These are phyloP conservation scores for Osmoderma eremita DNA, from an alignment of 2,888 invertebrate species.

Conservation along the genomic window DNA sequence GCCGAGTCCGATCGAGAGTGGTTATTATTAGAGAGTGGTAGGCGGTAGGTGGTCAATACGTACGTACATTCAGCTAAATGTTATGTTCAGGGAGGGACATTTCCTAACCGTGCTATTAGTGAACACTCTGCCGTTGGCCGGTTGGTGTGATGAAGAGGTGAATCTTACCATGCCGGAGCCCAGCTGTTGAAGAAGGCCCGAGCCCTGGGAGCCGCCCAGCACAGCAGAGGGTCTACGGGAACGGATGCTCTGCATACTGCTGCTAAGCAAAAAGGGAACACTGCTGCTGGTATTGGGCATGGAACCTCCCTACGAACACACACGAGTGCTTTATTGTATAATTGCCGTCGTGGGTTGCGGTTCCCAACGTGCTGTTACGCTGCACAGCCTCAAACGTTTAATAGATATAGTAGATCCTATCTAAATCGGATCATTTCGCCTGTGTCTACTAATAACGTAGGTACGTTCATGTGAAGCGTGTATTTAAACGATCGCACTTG, in stretches of 20 bases:
- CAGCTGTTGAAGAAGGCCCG: slow-evolving; percentile 84
- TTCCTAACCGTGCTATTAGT: slow-evolving; percentile 74
- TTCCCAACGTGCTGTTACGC: slow-evolving; percentile 11
- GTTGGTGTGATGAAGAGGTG: slow-evolving; percentile 71
- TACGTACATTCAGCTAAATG: slow-evolving; percentile 70
- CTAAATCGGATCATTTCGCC: no score
- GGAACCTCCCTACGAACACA: slow-evolving; percentile 78
- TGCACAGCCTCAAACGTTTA: no score
- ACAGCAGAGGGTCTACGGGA: slow-evolving; percentile 80
- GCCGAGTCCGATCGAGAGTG: background rate
- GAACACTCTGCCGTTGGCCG: slow-evolving; percentile 66
- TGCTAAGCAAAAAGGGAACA: slow-evolving; percentile 85
- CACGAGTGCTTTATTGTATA: slow-evolving; percentile 1
- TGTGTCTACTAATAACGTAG: no score
- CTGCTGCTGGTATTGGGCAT: slow-evolving; percentile 92
- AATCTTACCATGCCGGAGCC: slow-evolving; percentile 95
- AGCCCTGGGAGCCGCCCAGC: slow-evolving; percentile 75
- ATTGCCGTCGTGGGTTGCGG: slow-evolving; percentile 5
- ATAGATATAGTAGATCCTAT: no score
- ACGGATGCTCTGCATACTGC: slow-evolving; percentile 80
- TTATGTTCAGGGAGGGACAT: slow-evolving; percentile 81
- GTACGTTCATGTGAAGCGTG: no score
- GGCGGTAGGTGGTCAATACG: slow-evolving; percentile 50
- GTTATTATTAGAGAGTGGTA: slow-evolving; percentile 47
- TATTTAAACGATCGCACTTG: no score